Conservation (phyloP, 2,113 vertebrate species). For the Pelodiscus sinensis region DNA sequence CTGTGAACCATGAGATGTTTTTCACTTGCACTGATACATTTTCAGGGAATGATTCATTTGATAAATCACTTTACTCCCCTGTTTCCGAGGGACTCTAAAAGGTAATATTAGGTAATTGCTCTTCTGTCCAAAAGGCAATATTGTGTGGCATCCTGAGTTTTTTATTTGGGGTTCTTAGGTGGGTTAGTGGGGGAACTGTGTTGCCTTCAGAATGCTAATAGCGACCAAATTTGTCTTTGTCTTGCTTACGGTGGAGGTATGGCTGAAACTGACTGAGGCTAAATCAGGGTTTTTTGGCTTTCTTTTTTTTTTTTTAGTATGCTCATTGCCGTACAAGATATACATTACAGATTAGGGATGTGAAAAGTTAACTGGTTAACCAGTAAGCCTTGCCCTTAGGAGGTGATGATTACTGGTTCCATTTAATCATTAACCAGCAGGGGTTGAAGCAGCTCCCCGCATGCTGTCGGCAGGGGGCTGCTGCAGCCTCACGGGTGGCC, state of each 20-base stretch:
- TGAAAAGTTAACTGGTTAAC: too few relatives aligned
- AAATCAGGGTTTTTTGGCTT: neutral
- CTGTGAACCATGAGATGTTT: neutral
- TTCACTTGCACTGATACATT: neutral
- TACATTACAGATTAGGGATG: neutral
- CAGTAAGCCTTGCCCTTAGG: too few relatives aligned
- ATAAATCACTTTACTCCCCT: neutral
- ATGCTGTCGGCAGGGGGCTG: too few relatives aligned
- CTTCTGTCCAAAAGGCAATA: neutral
- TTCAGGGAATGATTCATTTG: neutral
- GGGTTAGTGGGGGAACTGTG: too few relatives aligned
- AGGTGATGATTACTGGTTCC: too few relatives aligned
- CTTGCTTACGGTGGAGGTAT: neutral
- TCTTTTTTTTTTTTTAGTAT: neutral
- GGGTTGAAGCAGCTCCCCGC: too few relatives aligned
- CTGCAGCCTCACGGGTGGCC: too few relatives aligned
- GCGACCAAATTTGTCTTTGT: too few relatives aligned
- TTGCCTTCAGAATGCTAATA: too few relatives aligned
- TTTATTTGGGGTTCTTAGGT: too few relatives aligned
- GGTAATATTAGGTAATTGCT: neutral
- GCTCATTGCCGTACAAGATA: neutral
- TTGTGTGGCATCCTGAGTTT: too few relatives aligned
- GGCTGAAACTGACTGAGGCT: neutral
- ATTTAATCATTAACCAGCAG: too few relatives aligned
- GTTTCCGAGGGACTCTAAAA: neutral